phyloP scores from a whole-genome alignment of 2,797 vertebrate genomes.

The Bradypodion ventrale region DNA sequence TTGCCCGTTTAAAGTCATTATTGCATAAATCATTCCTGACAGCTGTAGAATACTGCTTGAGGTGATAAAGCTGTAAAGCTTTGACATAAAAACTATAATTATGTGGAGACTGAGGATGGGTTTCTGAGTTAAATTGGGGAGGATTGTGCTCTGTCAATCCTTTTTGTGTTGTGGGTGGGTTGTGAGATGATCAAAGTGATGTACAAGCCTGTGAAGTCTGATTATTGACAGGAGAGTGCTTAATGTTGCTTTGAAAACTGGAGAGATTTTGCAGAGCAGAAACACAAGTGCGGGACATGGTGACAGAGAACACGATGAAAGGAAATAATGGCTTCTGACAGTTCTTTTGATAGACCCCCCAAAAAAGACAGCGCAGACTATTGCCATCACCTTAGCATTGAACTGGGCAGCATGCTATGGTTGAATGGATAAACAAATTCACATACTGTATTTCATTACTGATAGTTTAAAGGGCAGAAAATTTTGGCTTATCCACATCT shows the following conservation, averaged over 20 bases:
- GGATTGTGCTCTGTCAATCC: constrained; percentile 1
- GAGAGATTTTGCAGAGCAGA: constrained; percentile 4
- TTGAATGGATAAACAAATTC: constrained; percentile 38
- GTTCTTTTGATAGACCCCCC: not conserved
- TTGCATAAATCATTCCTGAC: constrained; percentile 78
- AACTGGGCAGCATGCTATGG: constrained; percentile 20
- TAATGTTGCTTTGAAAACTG: not conserved
- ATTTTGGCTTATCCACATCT: not conserved
- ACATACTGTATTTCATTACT: constrained; percentile 12
- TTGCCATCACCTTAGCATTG: constrained; percentile 4
- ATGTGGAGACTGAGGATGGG: constrained; percentile 47
- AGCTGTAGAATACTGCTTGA: constrained; percentile 77
- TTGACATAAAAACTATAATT: constrained; percentile 75
- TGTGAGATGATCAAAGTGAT: not conserved
- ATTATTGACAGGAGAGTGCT: constrained; percentile 18
- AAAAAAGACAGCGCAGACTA: constrained; percentile 13
- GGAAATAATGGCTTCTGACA: constrained; percentile 25
- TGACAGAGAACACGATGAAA: constrained; percentile 43
- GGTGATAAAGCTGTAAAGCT: constrained; percentile 76
- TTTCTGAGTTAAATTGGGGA: constrained; percentile 55
- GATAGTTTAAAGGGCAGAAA: not conserved
- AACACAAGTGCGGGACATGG: not conserved
- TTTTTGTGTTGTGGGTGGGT: not conserved
- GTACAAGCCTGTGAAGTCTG: not conserved
- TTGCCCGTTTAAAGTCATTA: constrained; percentile 74